Evolutionary conservation across 1,140 invertebrate genomes (phyloP).

Genomic region (Polypedilum vanderplanki): DNA sequence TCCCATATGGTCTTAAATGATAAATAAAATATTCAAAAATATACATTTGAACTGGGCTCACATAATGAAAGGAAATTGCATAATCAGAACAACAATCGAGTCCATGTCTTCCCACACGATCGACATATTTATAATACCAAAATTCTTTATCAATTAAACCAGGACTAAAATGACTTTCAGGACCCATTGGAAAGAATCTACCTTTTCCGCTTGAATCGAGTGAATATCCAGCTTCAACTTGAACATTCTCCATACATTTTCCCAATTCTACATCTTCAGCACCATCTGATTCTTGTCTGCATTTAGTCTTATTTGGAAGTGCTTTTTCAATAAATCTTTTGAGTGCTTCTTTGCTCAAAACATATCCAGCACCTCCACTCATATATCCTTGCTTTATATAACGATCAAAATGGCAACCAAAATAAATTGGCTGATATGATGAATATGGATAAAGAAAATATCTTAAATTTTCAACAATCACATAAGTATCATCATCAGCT

Average conservation of each 20-base stretch:
- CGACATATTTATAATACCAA: constrained; percentile 95
- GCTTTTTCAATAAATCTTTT: constrained; percentile 65
- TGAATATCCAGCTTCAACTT: constrained; percentile 80
- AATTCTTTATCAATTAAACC: constrained; percentile 71
- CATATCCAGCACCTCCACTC: constrained; percentile 90
- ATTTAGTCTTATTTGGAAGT: constrained; percentile 58
- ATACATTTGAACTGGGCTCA: constrained; percentile 89
- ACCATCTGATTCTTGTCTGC: constrained; percentile 63
- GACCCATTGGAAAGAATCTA: constrained; percentile 88
- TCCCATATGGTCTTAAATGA: constrained; percentile 85
- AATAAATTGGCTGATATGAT: constrained; percentile 68
- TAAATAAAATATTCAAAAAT: constrained; percentile 94
- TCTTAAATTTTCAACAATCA: constrained; percentile 84
- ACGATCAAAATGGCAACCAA: constrained; percentile 83
- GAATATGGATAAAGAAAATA: constrained; percentile 74
- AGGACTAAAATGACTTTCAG: constrained; percentile 84
- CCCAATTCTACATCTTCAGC: constrained; percentile 93
- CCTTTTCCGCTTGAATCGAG: constrained; percentile 76
- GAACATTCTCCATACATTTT: constrained; percentile 80
- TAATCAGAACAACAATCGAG: constrained; percentile 82
- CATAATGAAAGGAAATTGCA: constrained; percentile 95
- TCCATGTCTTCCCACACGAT: constrained; percentile 81
- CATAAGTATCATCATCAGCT: constrained; percentile 89
- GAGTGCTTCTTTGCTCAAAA: constrained; percentile 74
- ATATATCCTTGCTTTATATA: constrained; percentile 81